phyloP scores from a whole-genome alignment of 1,140 invertebrate genomes.

The Stenopsyche tienmushanensis region DNA sequence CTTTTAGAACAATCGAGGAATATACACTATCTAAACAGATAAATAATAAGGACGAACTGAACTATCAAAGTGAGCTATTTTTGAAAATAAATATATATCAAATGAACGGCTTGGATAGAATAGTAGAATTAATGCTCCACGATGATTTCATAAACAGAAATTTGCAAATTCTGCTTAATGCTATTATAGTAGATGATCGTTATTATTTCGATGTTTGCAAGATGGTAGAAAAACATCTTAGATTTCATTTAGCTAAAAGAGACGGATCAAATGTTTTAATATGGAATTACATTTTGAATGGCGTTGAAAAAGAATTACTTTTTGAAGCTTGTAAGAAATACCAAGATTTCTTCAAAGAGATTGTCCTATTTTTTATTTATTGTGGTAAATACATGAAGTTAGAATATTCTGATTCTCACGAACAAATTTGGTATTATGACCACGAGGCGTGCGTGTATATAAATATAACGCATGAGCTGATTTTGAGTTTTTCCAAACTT shows the following conservation, averaged over 20 bases:
- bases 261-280: slow-evolving; percentile 47
- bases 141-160: slow-evolving; percentile 45
- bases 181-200: slow-evolving; percentile 42
- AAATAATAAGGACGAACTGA: slow-evolving; percentile 41
- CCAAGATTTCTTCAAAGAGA: slow-evolving; percentile 51
- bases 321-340: slow-evolving; percentile 50
- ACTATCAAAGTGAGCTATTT: slow-evolving; percentile 47
- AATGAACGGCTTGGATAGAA: slow-evolving; percentile 26
- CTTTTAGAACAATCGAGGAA: slow-evolving; percentile 45
- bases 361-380: slow-evolving; percentile 59
- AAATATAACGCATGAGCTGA: neutral
- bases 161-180: slow-evolving; percentile 44
- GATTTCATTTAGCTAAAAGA: slow-evolving; percentile 50
- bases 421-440: slow-evolving; percentile 2
- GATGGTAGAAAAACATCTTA: slow-evolving; percentile 52
- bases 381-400: slow-evolving; percentile 53
- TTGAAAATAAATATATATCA: slow-evolving; percentile 44
- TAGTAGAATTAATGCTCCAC: slow-evolving; percentile 43
- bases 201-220: slow-evolving; percentile 47
- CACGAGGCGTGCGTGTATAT: slow-evolving; percentile 8
- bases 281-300: slow-evolving; percentile 52
- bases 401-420: neutral
- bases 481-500: neutral
- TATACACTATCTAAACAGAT: slow-evolving; percentile 3
- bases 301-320: slow-evolving; percentile 51